These are phyloP conservation scores for Seira musarum DNA, from an alignment of 2,888 invertebrate genomes.

Conservation along the genomic window DNA sequence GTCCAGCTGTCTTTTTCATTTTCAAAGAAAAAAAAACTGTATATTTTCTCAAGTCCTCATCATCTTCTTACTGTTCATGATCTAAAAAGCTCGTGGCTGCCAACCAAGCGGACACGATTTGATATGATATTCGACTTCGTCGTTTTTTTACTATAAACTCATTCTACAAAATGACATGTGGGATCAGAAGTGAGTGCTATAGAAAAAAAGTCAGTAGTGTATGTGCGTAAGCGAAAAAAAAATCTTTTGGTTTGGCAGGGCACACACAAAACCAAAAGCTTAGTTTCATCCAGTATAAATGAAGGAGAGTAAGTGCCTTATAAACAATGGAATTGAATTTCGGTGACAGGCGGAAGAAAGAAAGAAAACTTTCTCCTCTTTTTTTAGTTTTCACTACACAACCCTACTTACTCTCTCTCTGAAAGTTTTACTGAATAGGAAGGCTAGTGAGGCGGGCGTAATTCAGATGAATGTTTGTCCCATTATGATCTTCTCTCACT, in stretches of 20 bases:
- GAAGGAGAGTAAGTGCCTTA: too few species aligned
- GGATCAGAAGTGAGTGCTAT: conserved; percentile 38
- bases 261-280: too few species aligned
- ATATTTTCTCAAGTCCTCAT: neutral
- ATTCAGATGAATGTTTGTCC: conserved; percentile 58
- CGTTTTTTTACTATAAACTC: conserved; percentile 31
- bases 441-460: conserved; percentile 44
- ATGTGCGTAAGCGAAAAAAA: too few species aligned
- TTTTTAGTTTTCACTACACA: neutral
- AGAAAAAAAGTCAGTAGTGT: too few species aligned
- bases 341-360: conserved; percentile 41
- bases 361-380: conserved; percentile 32
- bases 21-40: conserved; percentile 19
- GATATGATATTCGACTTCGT: conserved; percentile 14
- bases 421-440: neutral
- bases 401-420: neutral
- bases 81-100: neutral
- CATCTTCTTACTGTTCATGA: conserved; percentile 3
- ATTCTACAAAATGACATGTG: conserved; percentile 29
- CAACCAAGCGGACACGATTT: conserved; percentile 22
- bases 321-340: conserved; percentile 47
- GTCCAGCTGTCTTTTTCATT: conserved; percentile 35
- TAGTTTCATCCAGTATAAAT: too few species aligned
- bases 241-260: too few species aligned
- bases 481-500: conserved; percentile 42